Evolutionary conservation across 2,797 vertebrate species (phyloP).

Genomic region (Carapus acus): DNA sequence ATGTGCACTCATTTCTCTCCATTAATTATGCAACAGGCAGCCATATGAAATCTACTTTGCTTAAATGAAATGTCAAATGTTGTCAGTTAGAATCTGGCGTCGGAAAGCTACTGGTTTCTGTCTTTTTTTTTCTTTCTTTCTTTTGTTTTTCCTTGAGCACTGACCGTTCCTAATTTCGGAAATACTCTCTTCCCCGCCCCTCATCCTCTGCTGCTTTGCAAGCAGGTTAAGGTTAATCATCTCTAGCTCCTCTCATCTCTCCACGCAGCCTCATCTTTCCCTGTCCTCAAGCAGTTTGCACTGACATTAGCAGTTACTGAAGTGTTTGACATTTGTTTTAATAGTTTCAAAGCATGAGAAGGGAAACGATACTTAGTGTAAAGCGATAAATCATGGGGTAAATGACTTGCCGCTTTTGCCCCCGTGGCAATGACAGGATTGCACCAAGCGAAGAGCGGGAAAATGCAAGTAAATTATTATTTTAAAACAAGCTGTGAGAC

Average conservation of each 20-base stretch:
- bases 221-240: conserved; percentile 69
- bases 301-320: conserved; percentile 59
- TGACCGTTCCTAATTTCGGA: conserved; percentile 30
- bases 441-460: conserved; percentile 27
- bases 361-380: conserved; percentile 53
- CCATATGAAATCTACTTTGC: conserved; percentile 22
- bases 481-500: conserved; percentile 66
- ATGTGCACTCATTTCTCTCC: conserved; percentile 20
- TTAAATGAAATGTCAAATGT: conserved; percentile 19
- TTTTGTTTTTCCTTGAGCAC: too few species aligned
- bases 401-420: conserved; percentile 59
- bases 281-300: conserved; percentile 49
- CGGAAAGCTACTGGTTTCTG: conserved; percentile 12
- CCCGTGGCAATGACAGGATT: conserved; percentile 47
- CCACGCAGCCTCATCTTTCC: conserved; percentile 38
- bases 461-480: conserved; percentile 60
- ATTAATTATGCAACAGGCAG: conserved; percentile 37
- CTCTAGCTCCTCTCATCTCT: conserved; percentile 46
- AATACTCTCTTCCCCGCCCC: conserved; percentile 37
- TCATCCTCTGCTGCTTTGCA: conserved; percentile 35
- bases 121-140: too few species aligned
- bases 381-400: conserved; percentile 64
- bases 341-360: conserved; percentile 62
- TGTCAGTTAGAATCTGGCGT: conserved; percentile 17
- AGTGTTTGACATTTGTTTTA: conserved; percentile 71